A percentile compares a stretch with the other conserved stretches of the same genome.
Evolutionary conservation across 1,140 invertebrate species (phyloP).

Genomic region (Thaumatotibia leucotreta): DNA sequence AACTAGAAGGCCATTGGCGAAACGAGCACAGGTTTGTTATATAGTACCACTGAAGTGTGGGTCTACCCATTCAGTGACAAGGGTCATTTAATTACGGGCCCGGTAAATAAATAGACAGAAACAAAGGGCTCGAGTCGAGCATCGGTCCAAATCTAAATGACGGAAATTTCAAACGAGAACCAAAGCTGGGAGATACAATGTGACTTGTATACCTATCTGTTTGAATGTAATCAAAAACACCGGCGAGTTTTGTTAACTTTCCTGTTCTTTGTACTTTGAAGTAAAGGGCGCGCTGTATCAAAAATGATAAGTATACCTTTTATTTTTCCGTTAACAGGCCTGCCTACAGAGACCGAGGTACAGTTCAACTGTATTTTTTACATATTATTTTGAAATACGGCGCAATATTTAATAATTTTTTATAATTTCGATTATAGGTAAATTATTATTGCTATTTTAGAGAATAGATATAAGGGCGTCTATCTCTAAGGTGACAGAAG

Average conservation of each 20-base stretch:
- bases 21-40: not conserved
- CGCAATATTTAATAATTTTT: too few relatives aligned
- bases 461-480: too few relatives aligned
- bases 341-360: too few relatives aligned
- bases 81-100: slow-evolving; percentile 5
- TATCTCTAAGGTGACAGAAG: too few relatives aligned
- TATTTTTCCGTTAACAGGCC: too few relatives aligned
- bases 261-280: not conserved
- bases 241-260: not conserved
- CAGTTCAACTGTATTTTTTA: too few relatives aligned
- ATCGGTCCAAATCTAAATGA: slow-evolving; percentile 2
- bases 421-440: too few relatives aligned
- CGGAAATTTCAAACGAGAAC: not conserved
- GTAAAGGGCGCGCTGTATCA: not conserved
- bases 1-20: not conserved
- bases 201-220: not conserved
- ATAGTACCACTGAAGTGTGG: not conserved
- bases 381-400: too few relatives aligned
- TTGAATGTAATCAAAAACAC: not conserved
- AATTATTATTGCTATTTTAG: too few relatives aligned
- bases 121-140: slow-evolving; percentile 6
- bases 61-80: slow-evolving; percentile 6
- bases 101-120: slow-evolving; percentile 12
- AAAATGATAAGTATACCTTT: not conserved
- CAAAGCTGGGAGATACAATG: not conserved